Evolutionary conservation across 2,888 invertebrate genomes (phyloP), one percentile per base, ranked within the genome.

Genomic region (Chloroclystis v-ata): DNA sequence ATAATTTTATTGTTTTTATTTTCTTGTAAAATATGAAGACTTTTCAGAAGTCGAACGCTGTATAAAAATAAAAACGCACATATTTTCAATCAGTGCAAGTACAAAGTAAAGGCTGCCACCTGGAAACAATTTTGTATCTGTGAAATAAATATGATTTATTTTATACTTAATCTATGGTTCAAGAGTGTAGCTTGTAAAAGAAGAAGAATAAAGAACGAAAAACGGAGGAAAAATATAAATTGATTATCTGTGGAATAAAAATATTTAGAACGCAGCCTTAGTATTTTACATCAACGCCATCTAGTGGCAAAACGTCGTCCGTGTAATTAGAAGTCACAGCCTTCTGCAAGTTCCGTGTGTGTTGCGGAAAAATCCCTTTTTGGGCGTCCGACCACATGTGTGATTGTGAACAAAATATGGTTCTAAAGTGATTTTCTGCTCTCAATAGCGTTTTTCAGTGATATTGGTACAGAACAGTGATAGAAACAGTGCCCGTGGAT

Each of bases 351-450:
- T 84, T 87, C 86, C 85, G 86, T 87, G 82, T 83, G 79, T 83
- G 78, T 82, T 84, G 85, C 82, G 84, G 89, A 90, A 90, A 90
- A 90, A 90, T 89, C 89, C 90, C 89, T 89, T 89, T 87, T 90
- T 90, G 90, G 91, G 90, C 90, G 90, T 90, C 89, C 88, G 87
- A 90, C 90, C 91, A 90, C 91, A 91, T 91, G 91, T 90, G 89
- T 89, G 86, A 80, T 82, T 74, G 82, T 81, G 83, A 84, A 83
- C 82, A 82, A 85, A 84, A 78, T 86, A 85, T 76, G 82, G 78
- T 82, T 83, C 75, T 79, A 58, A 67, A 73, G 82, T 83, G 82
- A 82, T 75, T 83, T 81, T 70, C 73, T 70, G 72, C 63, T 66
- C 58, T 61, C 62, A 69, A 64, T 71, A 71, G 61, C 65, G 59